Conservation (phyloP, 2,113 vertebrate genomes). For the Seriola rivoliana region DNA sequence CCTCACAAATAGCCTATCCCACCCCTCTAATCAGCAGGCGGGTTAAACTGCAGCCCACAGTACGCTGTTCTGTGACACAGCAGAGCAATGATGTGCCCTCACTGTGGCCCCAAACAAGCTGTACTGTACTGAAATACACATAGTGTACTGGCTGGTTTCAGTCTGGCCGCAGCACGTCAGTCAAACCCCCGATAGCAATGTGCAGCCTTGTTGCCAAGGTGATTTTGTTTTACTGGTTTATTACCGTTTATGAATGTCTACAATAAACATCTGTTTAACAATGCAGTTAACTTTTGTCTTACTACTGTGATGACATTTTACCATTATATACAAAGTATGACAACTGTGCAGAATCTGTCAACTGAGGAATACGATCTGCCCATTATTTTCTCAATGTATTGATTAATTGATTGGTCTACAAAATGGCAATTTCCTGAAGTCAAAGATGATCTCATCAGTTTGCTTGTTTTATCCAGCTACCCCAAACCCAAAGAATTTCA, state of each 20-base stretch:
- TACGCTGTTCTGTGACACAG: constrained; percentile 4
- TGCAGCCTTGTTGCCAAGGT: constrained; percentile 4
- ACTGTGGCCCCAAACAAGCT: not conserved
- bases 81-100: not conserved
- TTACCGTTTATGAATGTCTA: not conserved
- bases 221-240: constrained; percentile 20
- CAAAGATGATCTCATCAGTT: too few relatives aligned
- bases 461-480: too few relatives aligned
- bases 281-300: not conserved
- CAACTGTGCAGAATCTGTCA: too few relatives aligned
- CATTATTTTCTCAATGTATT: too few relatives aligned
- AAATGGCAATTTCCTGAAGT: too few relatives aligned
- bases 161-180: not conserved
- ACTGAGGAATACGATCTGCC: too few relatives aligned
- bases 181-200: not conserved
- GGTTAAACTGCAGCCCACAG: constrained; percentile 1
- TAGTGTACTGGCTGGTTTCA: not conserved
- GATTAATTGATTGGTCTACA: too few relatives aligned
- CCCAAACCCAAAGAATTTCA: too few relatives aligned
- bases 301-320: too few relatives aligned
- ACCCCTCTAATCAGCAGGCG: not conserved
- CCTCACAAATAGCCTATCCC: constrained; percentile 5
- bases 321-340: too few relatives aligned
- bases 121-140: not conserved
- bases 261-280: not conserved